phyloP scores from a whole-genome alignment of 2,888 invertebrate species.

The Hirtodrosophila histrioides region DNA sequence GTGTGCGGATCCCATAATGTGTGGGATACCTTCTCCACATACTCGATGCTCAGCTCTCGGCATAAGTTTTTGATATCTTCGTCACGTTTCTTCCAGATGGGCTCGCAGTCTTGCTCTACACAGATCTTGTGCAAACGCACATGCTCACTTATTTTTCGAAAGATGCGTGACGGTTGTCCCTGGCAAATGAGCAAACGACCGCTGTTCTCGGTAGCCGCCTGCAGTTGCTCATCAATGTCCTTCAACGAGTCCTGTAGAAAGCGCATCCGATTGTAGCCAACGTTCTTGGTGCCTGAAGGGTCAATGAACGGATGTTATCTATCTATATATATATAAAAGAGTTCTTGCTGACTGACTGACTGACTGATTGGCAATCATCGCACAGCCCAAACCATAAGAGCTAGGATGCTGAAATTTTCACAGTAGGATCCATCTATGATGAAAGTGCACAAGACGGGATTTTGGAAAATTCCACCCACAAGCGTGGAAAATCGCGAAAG shows the following conservation, averaged over 20 bases:
- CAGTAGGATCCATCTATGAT: too few species aligned
- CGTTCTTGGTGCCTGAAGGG: slow-evolving; percentile 86
- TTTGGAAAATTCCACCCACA: too few species aligned
- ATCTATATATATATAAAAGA: too few species aligned
- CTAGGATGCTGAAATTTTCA: too few species aligned
- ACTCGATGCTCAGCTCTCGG: slow-evolving; percentile 85
- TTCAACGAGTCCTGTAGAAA: slow-evolving; percentile 88
- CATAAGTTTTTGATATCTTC: slow-evolving; percentile 86
- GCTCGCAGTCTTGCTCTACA: slow-evolving; percentile 90
- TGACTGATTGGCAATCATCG: too few species aligned
- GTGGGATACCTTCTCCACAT: slow-evolving; percentile 88
- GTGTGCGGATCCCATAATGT: slow-evolving; percentile 89
- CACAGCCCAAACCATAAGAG: too few species aligned
- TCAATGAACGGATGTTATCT: too few species aligned
- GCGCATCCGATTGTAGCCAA: slow-evolving; percentile 89
- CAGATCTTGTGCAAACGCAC: slow-evolving; percentile 86
- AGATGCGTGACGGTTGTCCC: slow-evolving; percentile 87
- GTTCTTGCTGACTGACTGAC: too few species aligned
- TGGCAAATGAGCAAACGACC: slow-evolving; percentile 87
- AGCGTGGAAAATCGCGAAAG: too few species aligned
- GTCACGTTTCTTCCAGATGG: slow-evolving; percentile 88
- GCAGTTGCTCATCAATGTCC: slow-evolving; percentile 87
- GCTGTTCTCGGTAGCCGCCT: slow-evolving; percentile 83
- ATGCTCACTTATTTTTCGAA: slow-evolving; percentile 87
- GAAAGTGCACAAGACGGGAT: too few species aligned